phyloP scores from a whole-genome alignment of 2,113 vertebrate genomes.

The Sprattus sprattus region DNA sequence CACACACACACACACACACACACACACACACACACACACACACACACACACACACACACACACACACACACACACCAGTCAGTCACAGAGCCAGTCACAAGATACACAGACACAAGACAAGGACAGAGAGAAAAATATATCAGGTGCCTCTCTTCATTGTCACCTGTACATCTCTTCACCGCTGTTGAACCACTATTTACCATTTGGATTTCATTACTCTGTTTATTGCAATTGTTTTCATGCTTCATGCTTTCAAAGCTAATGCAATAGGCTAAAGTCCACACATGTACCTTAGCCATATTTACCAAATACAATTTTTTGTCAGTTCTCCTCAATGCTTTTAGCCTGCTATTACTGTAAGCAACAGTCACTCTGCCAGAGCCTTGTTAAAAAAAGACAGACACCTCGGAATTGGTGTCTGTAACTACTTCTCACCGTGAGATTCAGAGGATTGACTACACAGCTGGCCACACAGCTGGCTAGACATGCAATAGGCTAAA shows the following conservation, averaged over 20 bases:
- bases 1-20: too few species aligned
- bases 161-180: not conserved
- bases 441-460: conserved; percentile 74
- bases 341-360: not conserved
- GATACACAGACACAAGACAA: not conserved
- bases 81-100: too few species aligned
- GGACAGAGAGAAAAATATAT: not conserved
- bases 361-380: not conserved
- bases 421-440: not conserved
- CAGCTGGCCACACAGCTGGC: conserved; percentile 69
- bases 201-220: not conserved
- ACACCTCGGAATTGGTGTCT: not conserved
- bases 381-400: not conserved
- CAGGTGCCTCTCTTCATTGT: not conserved
- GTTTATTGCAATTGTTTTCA: not conserved
- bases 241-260: not conserved
- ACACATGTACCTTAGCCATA: not conserved
- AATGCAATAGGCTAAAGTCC: not conserved
- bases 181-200: too few species aligned
- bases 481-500: conserved; percentile 52
- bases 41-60: too few species aligned
- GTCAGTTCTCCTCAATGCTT: not conserved
- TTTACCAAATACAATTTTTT: too few species aligned
- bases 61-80: too few species aligned
- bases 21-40: too few species aligned